phyloP scores from a whole-genome alignment of 2,888 invertebrate species.

The Drosophila pullipes region DNA sequence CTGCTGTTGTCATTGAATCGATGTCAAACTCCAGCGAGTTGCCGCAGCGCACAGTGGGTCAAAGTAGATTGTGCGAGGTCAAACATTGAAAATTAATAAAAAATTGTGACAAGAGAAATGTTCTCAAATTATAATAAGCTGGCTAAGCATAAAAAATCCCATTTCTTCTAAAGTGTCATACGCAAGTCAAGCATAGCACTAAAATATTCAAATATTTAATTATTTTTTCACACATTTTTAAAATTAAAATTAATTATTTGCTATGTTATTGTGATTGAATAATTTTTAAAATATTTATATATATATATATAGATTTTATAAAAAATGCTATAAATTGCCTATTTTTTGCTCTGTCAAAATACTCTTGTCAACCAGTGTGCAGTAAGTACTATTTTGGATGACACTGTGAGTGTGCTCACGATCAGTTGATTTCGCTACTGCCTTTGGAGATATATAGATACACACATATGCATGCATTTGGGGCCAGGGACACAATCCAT shows the following conservation, averaged over 20 bases:
- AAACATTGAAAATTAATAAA: background rate
- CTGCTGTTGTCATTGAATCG: slow-evolving; percentile 66
- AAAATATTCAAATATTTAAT: no score
- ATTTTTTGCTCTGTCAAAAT: background rate
- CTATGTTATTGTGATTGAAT: background rate
- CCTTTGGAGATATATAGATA: slow-evolving; percentile 6
- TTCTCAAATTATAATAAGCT: background rate
- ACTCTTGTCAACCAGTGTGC: background rate
- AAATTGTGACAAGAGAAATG: background rate
- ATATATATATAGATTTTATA: no score
- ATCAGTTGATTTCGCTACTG: slow-evolving; percentile 47
- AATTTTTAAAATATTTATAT: background rate
- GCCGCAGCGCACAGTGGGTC: slow-evolving; percentile 48
- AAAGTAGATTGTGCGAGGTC: background rate
- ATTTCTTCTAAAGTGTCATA: background rate
- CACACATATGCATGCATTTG: slow-evolving; percentile 9
- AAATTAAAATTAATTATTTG: background rate
- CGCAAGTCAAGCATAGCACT: background rate
- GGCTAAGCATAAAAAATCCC: background rate
- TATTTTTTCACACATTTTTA: background rate
- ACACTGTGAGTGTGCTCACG: slow-evolving; percentile 30
- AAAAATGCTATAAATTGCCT: background rate
- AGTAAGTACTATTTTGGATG: background rate
- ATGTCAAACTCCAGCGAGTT: slow-evolving; percentile 60
- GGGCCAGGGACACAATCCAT: slow-evolving; percentile 73